Evolutionary conservation across 2,888 invertebrate genomes (phyloP).

Genomic region (Copidosoma aretas): DNA sequence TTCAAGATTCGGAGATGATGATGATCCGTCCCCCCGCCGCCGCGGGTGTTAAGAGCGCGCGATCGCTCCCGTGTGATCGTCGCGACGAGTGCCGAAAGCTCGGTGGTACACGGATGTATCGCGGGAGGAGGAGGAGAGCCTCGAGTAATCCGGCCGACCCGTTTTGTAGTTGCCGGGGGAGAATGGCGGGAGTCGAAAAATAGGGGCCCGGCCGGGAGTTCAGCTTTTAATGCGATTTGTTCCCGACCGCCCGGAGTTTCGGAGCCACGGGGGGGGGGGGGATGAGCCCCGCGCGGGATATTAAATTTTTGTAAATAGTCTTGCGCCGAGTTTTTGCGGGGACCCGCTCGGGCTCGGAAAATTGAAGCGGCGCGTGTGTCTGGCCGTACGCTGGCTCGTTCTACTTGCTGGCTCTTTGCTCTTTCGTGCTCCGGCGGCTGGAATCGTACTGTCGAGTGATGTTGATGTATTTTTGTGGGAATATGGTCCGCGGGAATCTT

Average conservation of each 20-base stretch:
- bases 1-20: constrained; percentile 24
- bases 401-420: background rate
- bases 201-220: background rate
- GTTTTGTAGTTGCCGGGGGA: background rate
- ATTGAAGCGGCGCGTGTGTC: background rate
- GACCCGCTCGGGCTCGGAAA: too few relatives aligned
- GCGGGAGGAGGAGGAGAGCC: background rate
- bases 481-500: too few relatives aligned
- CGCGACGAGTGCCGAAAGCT: constrained; percentile 3
- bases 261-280: background rate
- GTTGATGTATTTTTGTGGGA: too few relatives aligned
- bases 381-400: background rate
- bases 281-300: background rate
- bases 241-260: background rate
- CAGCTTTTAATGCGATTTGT: background rate
- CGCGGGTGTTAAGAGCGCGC: constrained; percentile 19
- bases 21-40: background rate
- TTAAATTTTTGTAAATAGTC: background rate
- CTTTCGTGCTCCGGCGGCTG: too few relatives aligned
- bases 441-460: too few relatives aligned
- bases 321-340: background rate
- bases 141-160: background rate
- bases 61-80: constrained; percentile 22
- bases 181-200: background rate
- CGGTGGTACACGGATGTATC: constrained; percentile 7